Evolutionary conservation across 1,140 invertebrate genomes (phyloP).

Genomic region (Manduca sexta): DNA sequence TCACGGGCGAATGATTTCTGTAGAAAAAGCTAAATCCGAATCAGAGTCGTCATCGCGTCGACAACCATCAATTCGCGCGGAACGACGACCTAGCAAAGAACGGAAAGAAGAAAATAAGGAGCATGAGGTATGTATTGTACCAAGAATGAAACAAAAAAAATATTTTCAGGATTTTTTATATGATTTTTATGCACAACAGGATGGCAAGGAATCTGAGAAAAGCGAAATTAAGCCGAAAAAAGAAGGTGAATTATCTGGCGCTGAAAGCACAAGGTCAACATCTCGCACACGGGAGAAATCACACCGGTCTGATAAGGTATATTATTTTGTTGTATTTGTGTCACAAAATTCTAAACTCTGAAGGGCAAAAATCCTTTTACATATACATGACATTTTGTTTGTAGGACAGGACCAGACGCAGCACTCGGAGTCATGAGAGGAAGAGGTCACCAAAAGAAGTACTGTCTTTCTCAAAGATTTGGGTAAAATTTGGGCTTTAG

Average conservation of each 20-base stretch:
- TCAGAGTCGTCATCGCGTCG: slow-evolving; percentile 53
- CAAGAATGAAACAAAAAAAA: no score
- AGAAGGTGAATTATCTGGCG: slow-evolving; percentile 47
- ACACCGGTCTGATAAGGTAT: slow-evolving; percentile 52
- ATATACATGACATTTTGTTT: slow-evolving; percentile 7
- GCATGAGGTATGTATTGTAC: slow-evolving; percentile 27
- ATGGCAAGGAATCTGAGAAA: slow-evolving; percentile 43
- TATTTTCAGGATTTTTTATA: no score
- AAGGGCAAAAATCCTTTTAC: no score
- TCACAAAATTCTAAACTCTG: no score
- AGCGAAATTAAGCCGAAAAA: slow-evolving; percentile 38
- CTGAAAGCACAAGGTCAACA: slow-evolving; percentile 43
- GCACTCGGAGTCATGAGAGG: slow-evolving; percentile 50
- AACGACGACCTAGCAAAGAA: slow-evolving; percentile 48
- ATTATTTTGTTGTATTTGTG: neutral
- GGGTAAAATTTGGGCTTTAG: slow-evolving; percentile 53
- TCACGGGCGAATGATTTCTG: slow-evolving; percentile 93
- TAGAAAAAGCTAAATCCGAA: slow-evolving; percentile 86
- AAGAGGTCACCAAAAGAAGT: slow-evolving; percentile 68
- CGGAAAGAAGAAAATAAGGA: slow-evolving; percentile 50
- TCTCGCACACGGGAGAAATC: slow-evolving; percentile 59
- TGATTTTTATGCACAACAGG: slow-evolving; percentile 12
- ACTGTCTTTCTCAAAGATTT: slow-evolving; percentile 78
- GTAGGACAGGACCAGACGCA: slow-evolving; percentile 43
- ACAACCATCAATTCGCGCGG: slow-evolving; percentile 31